Evolutionary conservation across 1,140 invertebrate species (phyloP).

Genomic region (Medauroidea extradentata): DNA sequence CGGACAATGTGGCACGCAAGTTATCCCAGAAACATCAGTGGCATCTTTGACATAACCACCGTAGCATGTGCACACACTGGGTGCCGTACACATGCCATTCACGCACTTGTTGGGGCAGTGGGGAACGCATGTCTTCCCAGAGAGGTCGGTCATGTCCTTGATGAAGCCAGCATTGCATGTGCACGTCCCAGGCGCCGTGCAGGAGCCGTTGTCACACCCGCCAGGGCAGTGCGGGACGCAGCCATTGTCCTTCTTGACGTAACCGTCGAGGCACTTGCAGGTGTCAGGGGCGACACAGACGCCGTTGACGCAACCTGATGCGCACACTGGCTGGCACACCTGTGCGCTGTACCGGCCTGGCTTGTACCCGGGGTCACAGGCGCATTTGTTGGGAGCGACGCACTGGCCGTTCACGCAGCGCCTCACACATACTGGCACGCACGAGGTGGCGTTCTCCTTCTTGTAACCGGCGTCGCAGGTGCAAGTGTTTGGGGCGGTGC

Average conservation of each 20-base stretch:
- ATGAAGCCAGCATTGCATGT: neutral
- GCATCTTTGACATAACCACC: neutral
- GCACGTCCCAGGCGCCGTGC: neutral
- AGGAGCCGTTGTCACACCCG: constrained; percentile 2
- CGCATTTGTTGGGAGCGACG: constrained; percentile 41
- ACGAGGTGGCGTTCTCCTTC: neutral
- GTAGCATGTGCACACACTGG: neutral
- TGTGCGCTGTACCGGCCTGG: constrained; percentile 33
- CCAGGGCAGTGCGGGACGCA: neutral
- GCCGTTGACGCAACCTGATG: constrained; percentile 22
- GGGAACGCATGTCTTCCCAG: neutral
- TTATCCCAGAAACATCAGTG: neutral
- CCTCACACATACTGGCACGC: constrained; percentile 28
- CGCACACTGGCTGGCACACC: constrained; percentile 3
- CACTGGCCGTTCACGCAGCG: constrained; percentile 46
- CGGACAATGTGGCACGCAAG: neutral
- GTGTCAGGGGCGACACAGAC: constrained; percentile 42
- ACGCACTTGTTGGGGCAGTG: neutral
- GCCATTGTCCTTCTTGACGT: constrained; percentile 15
- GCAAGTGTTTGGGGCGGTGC: constrained; percentile 43
- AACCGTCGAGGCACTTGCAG: constrained; percentile 57
- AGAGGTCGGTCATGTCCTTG: neutral
- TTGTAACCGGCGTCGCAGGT: constrained; percentile 44
- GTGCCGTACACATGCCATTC: neutral
- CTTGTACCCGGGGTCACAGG: constrained; percentile 44